Evolutionary conservation across 2,113 vertebrate genomes (phyloP).

Genomic region (Poeciliopsis prolifica): DNA sequence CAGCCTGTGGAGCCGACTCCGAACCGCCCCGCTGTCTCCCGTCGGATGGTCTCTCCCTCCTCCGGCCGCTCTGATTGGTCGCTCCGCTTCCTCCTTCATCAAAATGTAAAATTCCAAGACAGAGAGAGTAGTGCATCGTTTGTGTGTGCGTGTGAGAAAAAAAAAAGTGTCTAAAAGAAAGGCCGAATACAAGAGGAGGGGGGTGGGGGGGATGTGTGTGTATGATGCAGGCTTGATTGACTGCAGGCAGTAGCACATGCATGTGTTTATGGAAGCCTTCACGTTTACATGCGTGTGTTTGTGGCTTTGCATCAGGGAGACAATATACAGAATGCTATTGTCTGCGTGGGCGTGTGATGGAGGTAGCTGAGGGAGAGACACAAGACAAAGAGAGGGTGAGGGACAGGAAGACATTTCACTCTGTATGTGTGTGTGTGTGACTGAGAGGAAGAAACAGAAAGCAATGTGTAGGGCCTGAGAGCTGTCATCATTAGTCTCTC

Average conservation of each 20-base stretch:
- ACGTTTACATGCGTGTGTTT: slow-evolving; percentile 59
- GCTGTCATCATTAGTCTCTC: slow-evolving; percentile 74
- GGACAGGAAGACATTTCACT: slow-evolving; percentile 60
- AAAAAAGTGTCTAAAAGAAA: slow-evolving; percentile 40
- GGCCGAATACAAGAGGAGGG: slow-evolving; percentile 53
- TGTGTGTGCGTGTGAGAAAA: slow-evolving; percentile 39
- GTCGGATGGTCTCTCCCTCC: slow-evolving; percentile 62
- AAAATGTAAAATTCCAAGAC: slow-evolving; percentile 81
- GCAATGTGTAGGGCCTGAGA: slow-evolving; percentile 63
- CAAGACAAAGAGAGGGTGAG: slow-evolving; percentile 72
- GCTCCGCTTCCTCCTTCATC: slow-evolving; percentile 74
- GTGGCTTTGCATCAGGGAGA: slow-evolving; percentile 68
- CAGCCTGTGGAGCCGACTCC: slow-evolving; percentile 2
- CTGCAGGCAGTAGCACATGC: slow-evolving; percentile 25
- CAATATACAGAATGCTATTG: slow-evolving; percentile 75
- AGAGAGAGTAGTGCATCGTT: slow-evolving; percentile 73
- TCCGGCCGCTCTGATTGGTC: slow-evolving; percentile 65
- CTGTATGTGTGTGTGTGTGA: slow-evolving; percentile 23
- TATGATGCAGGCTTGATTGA: slow-evolving; percentile 51
- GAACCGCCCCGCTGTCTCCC: slow-evolving; percentile 64
- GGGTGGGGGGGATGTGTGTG: slow-evolving; percentile 26
- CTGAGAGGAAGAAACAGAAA: slow-evolving; percentile 50
- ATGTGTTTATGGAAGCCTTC: slow-evolving; percentile 13
- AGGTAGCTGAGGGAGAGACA: slow-evolving; percentile 71
- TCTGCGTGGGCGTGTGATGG: slow-evolving; percentile 75